These are phyloP conservation scores for Eupithecia abbreviata DNA, from an alignment of 2,888 invertebrate genomes.

Conservation along the genomic window DNA sequence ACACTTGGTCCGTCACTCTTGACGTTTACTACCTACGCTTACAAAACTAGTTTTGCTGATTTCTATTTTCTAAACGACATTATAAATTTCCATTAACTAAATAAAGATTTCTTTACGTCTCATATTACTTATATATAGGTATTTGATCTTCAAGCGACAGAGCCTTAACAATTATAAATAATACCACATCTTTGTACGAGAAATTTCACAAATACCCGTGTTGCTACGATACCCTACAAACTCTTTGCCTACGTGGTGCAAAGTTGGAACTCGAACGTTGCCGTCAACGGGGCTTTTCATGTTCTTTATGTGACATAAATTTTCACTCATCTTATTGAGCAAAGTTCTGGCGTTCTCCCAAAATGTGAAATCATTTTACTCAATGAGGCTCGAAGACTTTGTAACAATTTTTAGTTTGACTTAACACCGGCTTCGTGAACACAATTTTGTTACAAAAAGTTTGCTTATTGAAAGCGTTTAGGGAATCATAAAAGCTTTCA, in stretches of 20 bases:
- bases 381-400: conserved; percentile 36
- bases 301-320: conserved; percentile 36
- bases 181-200: not conserved
- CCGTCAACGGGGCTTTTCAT: conserved; percentile 31
- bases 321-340: conserved; percentile 39
- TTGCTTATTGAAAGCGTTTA: conserved; percentile 26
- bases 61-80: not conserved
- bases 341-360: conserved; percentile 42
- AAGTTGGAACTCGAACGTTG: conserved; percentile 21
- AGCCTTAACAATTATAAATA: not conserved
- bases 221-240: conserved; percentile 12
- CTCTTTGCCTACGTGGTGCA: conserved; percentile 10
- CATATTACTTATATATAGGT: not conserved
- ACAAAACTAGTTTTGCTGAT: not conserved
- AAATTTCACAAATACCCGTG: not conserved
- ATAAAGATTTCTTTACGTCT: not conserved
- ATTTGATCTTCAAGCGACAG: not conserved
- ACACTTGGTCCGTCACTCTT: not conserved
- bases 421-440: conserved; percentile 22
- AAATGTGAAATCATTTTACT: conserved; percentile 45
- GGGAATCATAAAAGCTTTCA: not conserved
- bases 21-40: not conserved
- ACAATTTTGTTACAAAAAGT: conserved; percentile 26
- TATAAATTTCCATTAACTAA: not conserved
- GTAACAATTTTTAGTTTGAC: conserved; percentile 33